Percentiles rank a stretch among this genome's conserved stretches.
phyloP scores from a whole-genome alignment of 2,888 invertebrate genomes.

The Phaedon cochleariae region DNA sequence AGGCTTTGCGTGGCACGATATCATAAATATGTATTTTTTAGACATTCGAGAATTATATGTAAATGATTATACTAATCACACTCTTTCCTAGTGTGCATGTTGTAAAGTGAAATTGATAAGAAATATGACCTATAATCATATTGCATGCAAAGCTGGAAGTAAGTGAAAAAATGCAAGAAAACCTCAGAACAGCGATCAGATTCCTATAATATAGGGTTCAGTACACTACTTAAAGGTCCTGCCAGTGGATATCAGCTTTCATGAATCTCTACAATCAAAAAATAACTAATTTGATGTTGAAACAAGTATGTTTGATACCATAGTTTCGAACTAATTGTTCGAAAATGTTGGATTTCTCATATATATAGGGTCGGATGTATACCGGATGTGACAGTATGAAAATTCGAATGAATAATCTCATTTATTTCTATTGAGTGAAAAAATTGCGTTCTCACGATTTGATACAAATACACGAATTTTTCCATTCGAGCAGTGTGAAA shows the following conservation, averaged over 20 bases:
- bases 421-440: too few relatives aligned
- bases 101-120: constrained; percentile 22
- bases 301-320: too few relatives aligned
- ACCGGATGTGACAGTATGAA: too few relatives aligned
- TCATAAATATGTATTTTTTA: constrained; percentile 18
- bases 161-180: constrained; percentile 13
- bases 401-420: too few relatives aligned
- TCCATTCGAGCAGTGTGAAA: too few relatives aligned
- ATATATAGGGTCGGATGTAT: too few relatives aligned
- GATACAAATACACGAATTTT: too few relatives aligned
- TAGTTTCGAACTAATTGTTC: too few relatives aligned
- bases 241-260: not conserved
- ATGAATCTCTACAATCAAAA: not conserved
- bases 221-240: not conserved
- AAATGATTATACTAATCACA: constrained; percentile 17
- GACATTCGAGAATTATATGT: constrained; percentile 11
- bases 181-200: not conserved
- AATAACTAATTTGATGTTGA: not conserved
- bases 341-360: too few relatives aligned
- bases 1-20: constrained; percentile 2
- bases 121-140: constrained; percentile 13
- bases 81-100: constrained; percentile 13
- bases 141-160: constrained; percentile 11
- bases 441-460: too few relatives aligned
- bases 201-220: not conserved